Evolutionary conservation across 2,888 invertebrate species (phyloP).

Genomic region (Nebria salina): DNA sequence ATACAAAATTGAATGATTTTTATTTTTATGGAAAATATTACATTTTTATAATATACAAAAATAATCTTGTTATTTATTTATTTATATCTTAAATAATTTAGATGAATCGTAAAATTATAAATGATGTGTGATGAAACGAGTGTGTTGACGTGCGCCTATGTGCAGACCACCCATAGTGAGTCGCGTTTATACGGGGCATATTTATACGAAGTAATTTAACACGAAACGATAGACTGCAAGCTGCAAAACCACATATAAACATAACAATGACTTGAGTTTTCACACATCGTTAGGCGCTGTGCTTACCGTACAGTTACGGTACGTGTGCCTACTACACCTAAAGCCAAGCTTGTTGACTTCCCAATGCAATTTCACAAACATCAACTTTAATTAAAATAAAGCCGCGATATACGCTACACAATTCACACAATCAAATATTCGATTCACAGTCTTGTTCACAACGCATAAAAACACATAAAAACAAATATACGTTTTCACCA

Average conservation of each 20-base stretch:
- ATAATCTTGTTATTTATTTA: no score
- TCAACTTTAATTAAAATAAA: not conserved
- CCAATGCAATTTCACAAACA: not conserved
- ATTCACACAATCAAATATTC: not conserved
- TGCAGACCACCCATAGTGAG: constrained; percentile 15
- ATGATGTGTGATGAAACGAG: not conserved
- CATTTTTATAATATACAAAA: no score
- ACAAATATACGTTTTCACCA: not conserved
- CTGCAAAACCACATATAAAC: constrained; percentile 5
- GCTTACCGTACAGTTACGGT: not conserved
- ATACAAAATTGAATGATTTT: not conserved
- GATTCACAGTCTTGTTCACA: not conserved
- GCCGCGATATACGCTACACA: not conserved
- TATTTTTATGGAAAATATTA: no score
- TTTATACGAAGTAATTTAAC: constrained; percentile 11
- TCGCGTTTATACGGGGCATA: constrained; percentile 9
- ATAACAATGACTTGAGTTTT: constrained; percentile 9
- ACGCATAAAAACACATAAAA: not conserved
- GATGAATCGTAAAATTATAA: no score
- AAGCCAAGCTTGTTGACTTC: not conserved
- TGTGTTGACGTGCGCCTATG: not conserved
- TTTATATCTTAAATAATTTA: no score
- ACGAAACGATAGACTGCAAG: not conserved
- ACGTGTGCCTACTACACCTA: not conserved
- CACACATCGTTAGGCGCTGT: constrained; percentile 13